Conservation (phyloP, 2,113 vertebrate species). For the Emberiza fucata region DNA sequence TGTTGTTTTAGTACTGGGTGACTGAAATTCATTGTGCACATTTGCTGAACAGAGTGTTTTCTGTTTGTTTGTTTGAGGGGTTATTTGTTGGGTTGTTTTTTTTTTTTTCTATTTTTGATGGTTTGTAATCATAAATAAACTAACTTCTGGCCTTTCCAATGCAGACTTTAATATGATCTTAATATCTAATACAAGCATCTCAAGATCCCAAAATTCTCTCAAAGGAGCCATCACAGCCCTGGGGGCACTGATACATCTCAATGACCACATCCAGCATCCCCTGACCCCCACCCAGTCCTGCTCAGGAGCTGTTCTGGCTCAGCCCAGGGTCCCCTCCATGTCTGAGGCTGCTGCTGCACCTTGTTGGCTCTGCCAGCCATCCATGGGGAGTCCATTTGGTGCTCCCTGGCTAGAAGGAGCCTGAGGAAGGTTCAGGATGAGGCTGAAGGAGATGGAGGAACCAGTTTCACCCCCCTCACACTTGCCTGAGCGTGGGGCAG, state of each 20-base stretch:
- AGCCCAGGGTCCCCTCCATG: neutral
- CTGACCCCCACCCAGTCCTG: neutral
- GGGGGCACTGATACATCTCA: neutral
- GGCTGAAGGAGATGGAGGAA: neutral
- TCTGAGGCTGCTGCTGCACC: neutral
- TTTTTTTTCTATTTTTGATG: neutral
- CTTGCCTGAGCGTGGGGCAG: rapidly evolving
- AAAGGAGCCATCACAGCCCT: neutral
- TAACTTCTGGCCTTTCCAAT: neutral
- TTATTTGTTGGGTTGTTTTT: rapidly evolving
- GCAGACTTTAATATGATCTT: neutral
- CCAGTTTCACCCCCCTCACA: neutral
- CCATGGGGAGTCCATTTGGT: neutral
- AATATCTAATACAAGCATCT: neutral
- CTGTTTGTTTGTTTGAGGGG: neutral
- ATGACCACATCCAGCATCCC: neutral
- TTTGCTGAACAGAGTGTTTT: neutral
- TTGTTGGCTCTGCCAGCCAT: neutral
- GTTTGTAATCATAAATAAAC: neutral
- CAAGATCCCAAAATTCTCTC: neutral
- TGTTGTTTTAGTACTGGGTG: neutral
- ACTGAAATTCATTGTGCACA: neutral
- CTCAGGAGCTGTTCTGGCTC: neutral
- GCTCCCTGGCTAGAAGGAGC: neutral
- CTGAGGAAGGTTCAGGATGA: neutral